Evolutionary conservation across 2,888 invertebrate species (phyloP), one percentile per base, ranked within the genome.

Genomic region (Meteorus cinctellus): DNA sequence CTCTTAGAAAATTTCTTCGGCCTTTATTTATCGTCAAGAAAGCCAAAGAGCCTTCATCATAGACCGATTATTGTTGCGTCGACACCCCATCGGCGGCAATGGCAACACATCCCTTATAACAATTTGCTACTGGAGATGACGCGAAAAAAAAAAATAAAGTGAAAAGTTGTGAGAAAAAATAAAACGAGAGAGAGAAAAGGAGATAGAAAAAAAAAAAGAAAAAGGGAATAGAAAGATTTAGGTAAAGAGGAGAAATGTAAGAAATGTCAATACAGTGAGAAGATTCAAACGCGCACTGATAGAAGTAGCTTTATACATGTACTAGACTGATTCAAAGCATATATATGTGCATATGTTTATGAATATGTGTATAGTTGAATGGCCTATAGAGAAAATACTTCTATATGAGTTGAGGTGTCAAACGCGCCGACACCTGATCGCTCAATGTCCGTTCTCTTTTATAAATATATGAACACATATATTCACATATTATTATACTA

Each of bases 371-470:
- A 14, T 60, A 24, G 62, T 66, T 69, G 66, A 51, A 63, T 51
- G 71, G 69, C 67, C 72, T 78, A 78, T 77, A 78, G 79, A 77
- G 51, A 72, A 77, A 79, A 75, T 41, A 34, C 77, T 74, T 76
- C 69, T 72, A 60, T 75, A 76, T 75, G 77, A 77, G 63, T 75
- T 62, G 69, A 81, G 80, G 83, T 83, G 83, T 84, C 84, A 84
- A 83, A 84, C 79, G 82, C 76, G 78, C 83, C 82, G 83, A 83
- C 83, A 84, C 84, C 84, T 84, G 84, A 85, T 83, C 82, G 81
- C 76, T 83, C 82, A 80, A 76, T 80, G 81, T 79, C 80, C 70
- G 55, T 59, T 67, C 72, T 72, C 65, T 36, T 66, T 51, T 66
- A 73, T 66, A 62, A 31, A 62, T 62, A 62, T 62, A 62, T 60